A percentile compares a stretch with the other conserved stretches of the same genome.
phyloP scores from a whole-genome alignment of 2,797 vertebrate genomes.

The Malurus splendens region DNA sequence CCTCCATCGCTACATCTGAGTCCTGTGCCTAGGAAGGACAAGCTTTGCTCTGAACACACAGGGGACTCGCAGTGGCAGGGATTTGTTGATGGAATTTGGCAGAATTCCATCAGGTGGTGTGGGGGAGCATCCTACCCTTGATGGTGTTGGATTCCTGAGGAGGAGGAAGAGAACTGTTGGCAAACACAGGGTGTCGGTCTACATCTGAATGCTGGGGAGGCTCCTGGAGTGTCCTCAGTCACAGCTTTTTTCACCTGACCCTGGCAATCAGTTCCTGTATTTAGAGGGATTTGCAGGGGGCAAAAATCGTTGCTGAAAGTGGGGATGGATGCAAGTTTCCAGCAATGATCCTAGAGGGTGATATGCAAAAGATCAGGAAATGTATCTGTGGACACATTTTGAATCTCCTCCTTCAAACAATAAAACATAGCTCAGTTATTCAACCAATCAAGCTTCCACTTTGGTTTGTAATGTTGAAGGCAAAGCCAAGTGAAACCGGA shows the following conservation, averaged over 20 bases:
- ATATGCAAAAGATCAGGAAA: not conserved
- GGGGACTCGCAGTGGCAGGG: rapidly evolving
- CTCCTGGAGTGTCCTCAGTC: not conserved
- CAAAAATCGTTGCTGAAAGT: not conserved
- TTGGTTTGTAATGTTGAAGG: not conserved
- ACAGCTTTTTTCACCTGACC: not conserved
- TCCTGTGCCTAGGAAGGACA: not conserved
- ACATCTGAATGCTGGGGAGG: not conserved
- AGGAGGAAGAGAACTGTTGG: not conserved
- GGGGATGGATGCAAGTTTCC: not conserved
- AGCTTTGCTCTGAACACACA: not conserved
- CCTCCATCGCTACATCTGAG: not conserved
- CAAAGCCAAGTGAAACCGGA: not conserved
- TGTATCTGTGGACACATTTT: not conserved
- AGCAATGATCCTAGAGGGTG: not conserved
- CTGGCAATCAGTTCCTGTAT: not conserved
- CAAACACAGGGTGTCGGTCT: not conserved
- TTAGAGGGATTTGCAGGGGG: not conserved
- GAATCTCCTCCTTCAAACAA: not conserved
- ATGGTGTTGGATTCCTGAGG: not conserved
- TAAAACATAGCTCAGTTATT: not conserved
- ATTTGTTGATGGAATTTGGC: not conserved
- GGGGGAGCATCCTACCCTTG: not conserved
- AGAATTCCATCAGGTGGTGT: not conserved
- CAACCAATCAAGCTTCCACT: not conserved